These are phyloP conservation scores for Eilema depressum DNA, from an alignment of 2,888 invertebrate genomes.

Conservation along the genomic window DNA sequence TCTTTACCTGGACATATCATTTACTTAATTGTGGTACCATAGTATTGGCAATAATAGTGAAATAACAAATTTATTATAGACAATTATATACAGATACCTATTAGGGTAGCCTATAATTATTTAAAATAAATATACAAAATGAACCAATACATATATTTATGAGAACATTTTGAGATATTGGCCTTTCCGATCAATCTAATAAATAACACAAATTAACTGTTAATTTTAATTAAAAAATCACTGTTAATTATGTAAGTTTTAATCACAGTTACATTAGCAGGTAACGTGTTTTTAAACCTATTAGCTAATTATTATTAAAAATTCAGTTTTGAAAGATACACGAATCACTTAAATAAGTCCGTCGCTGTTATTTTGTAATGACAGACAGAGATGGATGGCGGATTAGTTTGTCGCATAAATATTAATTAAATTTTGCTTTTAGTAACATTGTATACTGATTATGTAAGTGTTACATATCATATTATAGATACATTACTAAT, in stretches of 20 bases:
- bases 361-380: not conserved
- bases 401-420: not conserved
- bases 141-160: not conserved
- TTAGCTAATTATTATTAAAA: constrained; percentile 10
- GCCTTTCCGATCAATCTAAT: not conserved
- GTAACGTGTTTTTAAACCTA: not conserved
- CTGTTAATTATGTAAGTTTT: not conserved
- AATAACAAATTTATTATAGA: too few species aligned
- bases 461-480: not conserved
- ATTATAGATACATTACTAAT: not conserved
- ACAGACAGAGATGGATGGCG: not conserved
- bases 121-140: not conserved
- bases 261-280: not conserved
- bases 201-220: not conserved
- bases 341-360: not conserved
- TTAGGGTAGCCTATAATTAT: not conserved
- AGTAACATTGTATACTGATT: not conserved
- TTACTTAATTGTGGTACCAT: too few species aligned
- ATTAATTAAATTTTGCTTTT: not conserved
- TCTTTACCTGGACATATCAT: too few species aligned
- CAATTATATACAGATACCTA: too few species aligned
- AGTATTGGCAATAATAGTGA: too few species aligned
- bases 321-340: constrained; percentile 6
- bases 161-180: not conserved
- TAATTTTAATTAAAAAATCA: not conserved